Evolutionary conservation across 1,140 invertebrate genomes (phyloP), one percentile per base, ranked within the genome.

Genomic region (Pinna nobilis): DNA sequence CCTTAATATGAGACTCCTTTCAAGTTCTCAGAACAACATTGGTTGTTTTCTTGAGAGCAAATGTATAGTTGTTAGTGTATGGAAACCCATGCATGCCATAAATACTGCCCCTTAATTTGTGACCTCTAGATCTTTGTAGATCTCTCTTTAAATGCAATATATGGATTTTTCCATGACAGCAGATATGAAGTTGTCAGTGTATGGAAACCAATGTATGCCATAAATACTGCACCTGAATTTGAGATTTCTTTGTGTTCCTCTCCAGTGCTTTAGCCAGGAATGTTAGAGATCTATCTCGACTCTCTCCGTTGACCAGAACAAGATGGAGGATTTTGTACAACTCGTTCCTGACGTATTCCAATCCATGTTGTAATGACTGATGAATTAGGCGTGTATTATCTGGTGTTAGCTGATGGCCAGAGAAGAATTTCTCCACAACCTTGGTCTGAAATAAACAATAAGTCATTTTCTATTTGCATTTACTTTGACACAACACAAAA

Each of bases 241-340:
- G 97, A 6, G 96, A 92, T 53, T 96, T 91, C 79, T 96, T 95
- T 75, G 95, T 93, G 85, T 99, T 99, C 72, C 92, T 89, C 41
- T 92, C 91, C 6, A 98, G 85, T 2, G 97, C 88, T 35, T 92
- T 90, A 0, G 94, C 92, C 23, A 99, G 90, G 85, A 94, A 98
- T 41, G 93, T 91, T 20, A 98, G 88, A 39, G 94, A 94, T 0
- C 90, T 87, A 73, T 96, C 93, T 39, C 97, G 91, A 39, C 92
- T 93, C 37, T 92, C 92, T 1, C 91, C 90, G 84, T 97, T 97
- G 5, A 95, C 92, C 6, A 98, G 89, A 30, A 98, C 91, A 44
- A 93, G 92, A 81, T 97, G 94, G 78, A 97, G 92, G 32, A 97
- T 93, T 77, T 93, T 93, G 84, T 96, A 94, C 63, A 97, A 89